Conservation (phyloP, 2,797 vertebrate species). For the Nannoperca obscura region DNA sequence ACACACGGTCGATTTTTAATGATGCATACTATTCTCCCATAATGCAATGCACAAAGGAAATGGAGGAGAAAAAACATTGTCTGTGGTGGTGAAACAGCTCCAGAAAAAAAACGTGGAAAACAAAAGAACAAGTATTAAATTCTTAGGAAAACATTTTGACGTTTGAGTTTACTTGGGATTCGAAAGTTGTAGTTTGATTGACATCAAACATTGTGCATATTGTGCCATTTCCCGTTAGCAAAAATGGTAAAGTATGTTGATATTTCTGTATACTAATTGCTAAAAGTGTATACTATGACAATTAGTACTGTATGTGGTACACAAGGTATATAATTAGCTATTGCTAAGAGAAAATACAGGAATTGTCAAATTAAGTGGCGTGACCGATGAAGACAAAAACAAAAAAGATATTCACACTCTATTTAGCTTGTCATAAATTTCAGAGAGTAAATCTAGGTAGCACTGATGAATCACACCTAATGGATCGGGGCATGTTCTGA, state of each 20-base stretch:
- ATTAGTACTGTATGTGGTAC: neutral
- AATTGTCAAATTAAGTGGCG: neutral
- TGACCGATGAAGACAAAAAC: conserved; percentile 1
- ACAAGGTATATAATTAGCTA: neutral
- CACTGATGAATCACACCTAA: conserved; percentile 13
- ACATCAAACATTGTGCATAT: neutral
- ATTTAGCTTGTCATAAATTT: neutral
- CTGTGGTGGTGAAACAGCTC: neutral
- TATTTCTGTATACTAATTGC: neutral
- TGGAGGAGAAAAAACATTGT: neutral
- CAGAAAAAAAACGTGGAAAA: neutral
- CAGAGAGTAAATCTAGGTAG: neutral
- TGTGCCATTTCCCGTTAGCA: neutral
- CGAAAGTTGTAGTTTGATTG: neutral
- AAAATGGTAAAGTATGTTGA: neutral
- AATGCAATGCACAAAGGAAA: neutral
- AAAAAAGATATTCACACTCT: neutral
- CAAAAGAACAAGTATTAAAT: neutral
- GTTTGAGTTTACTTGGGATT: neutral
- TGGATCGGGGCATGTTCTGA: conserved; percentile 14
- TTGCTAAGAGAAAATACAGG: neutral
- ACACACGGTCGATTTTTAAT: no score
- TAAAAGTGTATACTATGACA: neutral
- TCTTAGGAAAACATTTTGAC: neutral
- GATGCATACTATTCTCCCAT: neutral